Conservation (phyloP, 1,140 invertebrate genomes). For the Leptinotarsa texana region DNA sequence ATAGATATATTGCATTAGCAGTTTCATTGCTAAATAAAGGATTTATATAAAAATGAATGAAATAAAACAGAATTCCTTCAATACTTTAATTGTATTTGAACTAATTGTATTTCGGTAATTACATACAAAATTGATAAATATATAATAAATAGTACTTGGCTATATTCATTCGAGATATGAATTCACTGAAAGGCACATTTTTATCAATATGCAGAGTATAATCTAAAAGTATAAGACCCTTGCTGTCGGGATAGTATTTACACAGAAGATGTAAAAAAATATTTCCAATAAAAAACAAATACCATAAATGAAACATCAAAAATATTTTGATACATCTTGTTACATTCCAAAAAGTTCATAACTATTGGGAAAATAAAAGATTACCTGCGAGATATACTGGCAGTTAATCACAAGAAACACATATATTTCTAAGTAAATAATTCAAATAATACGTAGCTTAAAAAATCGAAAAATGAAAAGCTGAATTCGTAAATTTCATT, state of each 20-base stretch:
- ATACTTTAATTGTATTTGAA: background rate
- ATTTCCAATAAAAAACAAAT: background rate
- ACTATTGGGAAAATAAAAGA: background rate
- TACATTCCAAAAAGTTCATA: background rate
- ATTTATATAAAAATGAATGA: too few relatives aligned
- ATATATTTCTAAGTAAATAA: too few relatives aligned
- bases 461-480: too few relatives aligned
- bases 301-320: background rate
- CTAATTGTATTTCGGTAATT: background rate
- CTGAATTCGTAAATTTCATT: too few relatives aligned
- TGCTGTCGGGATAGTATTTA: background rate
- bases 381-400: too few relatives aligned
- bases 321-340: constrained; percentile 4
- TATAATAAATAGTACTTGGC: constrained; percentile 1
- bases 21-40: too few relatives aligned
- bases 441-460: too few relatives aligned
- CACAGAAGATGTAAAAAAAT: background rate
- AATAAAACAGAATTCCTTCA: too few relatives aligned
- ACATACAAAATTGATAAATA: constrained; percentile 7
- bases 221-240: background rate
- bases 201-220: background rate
- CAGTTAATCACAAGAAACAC: too few relatives aligned
- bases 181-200: constrained; percentile 8
- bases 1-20: too few relatives aligned
- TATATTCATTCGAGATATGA: constrained; percentile 1